A percentile compares a stretch with the other conserved stretches of the same genome.
These are phyloP conservation scores for Synanthedon tipuliformis DNA, from an alignment of 2,888 invertebrate species.

Conservation along the genomic window DNA sequence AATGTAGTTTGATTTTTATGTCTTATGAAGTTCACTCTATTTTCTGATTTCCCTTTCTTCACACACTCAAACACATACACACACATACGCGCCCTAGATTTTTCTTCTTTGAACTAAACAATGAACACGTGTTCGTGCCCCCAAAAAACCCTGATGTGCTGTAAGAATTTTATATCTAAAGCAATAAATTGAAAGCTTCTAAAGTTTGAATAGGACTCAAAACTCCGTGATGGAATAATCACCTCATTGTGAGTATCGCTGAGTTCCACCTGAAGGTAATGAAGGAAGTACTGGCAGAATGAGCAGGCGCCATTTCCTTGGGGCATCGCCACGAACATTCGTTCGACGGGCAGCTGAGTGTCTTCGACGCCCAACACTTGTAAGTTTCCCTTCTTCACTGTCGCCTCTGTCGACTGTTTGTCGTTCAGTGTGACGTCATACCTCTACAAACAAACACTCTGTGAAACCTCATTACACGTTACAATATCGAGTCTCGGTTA, in stretches of 20 bases:
- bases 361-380: conserved; percentile 21
- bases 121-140: too few relatives aligned
- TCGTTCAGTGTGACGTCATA: conserved; percentile 18
- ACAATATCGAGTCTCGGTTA: too few relatives aligned
- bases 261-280: conserved; percentile 80
- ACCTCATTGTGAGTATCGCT: conserved; percentile 78
- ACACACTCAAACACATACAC: too few relatives aligned
- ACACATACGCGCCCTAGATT: too few relatives aligned
- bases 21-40: too few relatives aligned
- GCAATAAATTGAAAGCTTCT: not conserved
- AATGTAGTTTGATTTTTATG: too few relatives aligned
- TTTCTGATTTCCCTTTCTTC: too few relatives aligned
- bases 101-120: too few relatives aligned
- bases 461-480: too few relatives aligned
- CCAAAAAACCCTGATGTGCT: too few relatives aligned
- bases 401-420: conserved; percentile 14
- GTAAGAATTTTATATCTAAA: too few relatives aligned
- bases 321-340: conserved; percentile 42
- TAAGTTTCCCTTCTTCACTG: conserved; percentile 15
- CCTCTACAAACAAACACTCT: conserved; percentile 3
- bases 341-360: conserved; percentile 56
- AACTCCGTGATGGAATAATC: conserved; percentile 2
- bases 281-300: conserved; percentile 85
- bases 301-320: conserved; percentile 71
- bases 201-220: not conserved